Percentiles rank a stretch among this genome's conserved stretches.
Evolutionary conservation across 2,888 invertebrate species (phyloP).

Genomic region (Xestia c-nigrum): DNA sequence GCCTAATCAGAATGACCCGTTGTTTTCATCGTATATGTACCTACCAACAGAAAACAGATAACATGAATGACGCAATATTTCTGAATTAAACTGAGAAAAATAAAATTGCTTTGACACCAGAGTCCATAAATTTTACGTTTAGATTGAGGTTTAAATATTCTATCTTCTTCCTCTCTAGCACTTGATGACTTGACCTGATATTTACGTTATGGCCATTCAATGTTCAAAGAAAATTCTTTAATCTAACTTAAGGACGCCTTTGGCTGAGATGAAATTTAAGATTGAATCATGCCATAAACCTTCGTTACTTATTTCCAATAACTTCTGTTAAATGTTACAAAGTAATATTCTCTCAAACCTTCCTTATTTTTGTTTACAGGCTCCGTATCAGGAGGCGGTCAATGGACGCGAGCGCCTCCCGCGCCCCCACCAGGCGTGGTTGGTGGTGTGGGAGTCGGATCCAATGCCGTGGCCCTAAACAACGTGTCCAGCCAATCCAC

Average conservation of each 20-base stretch:
- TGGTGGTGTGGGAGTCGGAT: conserved; percentile 74
- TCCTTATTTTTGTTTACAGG: conserved; percentile 70
- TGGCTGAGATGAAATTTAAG: background rate
- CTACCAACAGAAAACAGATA: conserved; percentile 37
- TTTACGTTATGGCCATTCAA: background rate
- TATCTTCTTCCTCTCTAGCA: background rate
- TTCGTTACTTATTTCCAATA: background rate
- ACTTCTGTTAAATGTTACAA: background rate
- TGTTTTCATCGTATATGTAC: conserved; percentile 25
- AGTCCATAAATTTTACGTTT: background rate
- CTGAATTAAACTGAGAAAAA: conserved; percentile 32
- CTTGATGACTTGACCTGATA: background rate
- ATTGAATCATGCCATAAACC: background rate
- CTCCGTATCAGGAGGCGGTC: conserved; percentile 90
- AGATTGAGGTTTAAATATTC: background rate
- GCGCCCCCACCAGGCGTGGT: conserved; percentile 91
- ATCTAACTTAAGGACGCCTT: background rate
- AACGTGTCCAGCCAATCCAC: conserved; percentile 78
- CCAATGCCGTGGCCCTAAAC: conserved; percentile 72
- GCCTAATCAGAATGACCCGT: conserved; percentile 43
- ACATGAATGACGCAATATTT: conserved; percentile 44
- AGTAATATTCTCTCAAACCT: background rate
- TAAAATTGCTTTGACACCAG: conserved; percentile 1
- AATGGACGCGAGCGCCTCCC: conserved; percentile 95
- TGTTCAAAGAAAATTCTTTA: background rate